These are phyloP conservation scores for Sepiola atlantica DNA, from an alignment of 2,888 invertebrate genomes.

Conservation along the genomic window DNA sequence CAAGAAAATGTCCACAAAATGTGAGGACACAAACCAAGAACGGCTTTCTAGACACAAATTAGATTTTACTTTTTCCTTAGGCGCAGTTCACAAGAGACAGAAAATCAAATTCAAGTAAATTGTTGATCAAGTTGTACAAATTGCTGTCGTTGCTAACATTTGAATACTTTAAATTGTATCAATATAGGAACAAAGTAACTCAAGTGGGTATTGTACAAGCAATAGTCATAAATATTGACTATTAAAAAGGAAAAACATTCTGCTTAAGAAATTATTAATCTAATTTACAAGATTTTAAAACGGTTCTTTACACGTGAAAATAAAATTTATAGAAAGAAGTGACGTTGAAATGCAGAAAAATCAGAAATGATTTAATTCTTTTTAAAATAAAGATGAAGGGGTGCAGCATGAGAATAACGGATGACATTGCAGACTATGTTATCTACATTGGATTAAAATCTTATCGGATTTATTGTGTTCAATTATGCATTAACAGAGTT, in stretches of 20 bases:
- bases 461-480: no score
- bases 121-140: constrained; percentile 3
- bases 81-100: constrained; percentile 6
- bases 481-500: no score
- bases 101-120: neutral
- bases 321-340: no score
- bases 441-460: no score
- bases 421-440: no score
- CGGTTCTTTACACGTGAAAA: no score
- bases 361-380: no score
- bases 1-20: neutral
- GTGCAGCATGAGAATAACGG: no score
- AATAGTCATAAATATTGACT: neutral
- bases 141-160: neutral
- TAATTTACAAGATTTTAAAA: neutral
- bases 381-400: no score
- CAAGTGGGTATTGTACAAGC: neutral
- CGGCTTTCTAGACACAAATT: neutral
- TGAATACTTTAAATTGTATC: constrained; percentile 10
- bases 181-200: neutral
- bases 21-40: neutral
- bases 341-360: no score
- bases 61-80: neutral
- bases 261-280: neutral
- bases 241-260: neutral